Percentiles rank a stretch among this genome's conserved stretches.
Evolutionary conservation across 2,113 vertebrate species (phyloP).

Genomic region (Gymnobelideus leadbeateri): DNA sequence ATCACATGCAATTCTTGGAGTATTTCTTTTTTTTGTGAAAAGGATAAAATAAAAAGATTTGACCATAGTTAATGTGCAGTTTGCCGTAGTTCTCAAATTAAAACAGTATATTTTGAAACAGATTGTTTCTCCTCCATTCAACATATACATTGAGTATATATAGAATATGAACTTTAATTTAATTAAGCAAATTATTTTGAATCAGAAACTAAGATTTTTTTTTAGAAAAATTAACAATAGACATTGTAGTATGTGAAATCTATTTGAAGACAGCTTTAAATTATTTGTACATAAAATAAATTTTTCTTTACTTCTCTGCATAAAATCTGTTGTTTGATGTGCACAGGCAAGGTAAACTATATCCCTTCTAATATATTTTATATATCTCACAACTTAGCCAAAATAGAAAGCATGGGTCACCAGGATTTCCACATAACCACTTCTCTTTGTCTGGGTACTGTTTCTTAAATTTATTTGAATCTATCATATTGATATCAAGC

Average conservation of each 20-base stretch:
- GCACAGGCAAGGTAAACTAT: not conserved
- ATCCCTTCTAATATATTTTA: not conserved
- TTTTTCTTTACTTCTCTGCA: conserved; percentile 17
- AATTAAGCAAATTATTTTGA: conserved; percentile 73
- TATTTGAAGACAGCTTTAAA: conserved; percentile 56
- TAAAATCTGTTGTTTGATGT: conserved; percentile 17
- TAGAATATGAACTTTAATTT: conserved; percentile 66
- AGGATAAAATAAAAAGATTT: conserved; percentile 23
- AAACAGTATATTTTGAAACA: conserved; percentile 58
- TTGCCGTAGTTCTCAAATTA: conserved; percentile 44
- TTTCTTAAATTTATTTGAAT: not conserved
- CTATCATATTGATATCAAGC: not conserved
- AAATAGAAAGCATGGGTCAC: not conserved
- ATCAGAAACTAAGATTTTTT: conserved; percentile 63
- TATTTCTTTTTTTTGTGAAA: not conserved
- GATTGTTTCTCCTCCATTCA: conserved; percentile 63
- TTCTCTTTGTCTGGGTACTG: not conserved
- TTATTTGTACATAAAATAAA: conserved; percentile 14
- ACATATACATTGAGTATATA: conserved; percentile 59
- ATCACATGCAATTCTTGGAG: not conserved
- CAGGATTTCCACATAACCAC: not conserved
- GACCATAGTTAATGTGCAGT: conserved; percentile 28
- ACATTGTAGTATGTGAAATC: conserved; percentile 45
- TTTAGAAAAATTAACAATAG: conserved; percentile 62
- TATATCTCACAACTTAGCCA: not conserved